These are phyloP conservation scores for Thecocarcelia acutangulata DNA, from an alignment of 2,888 invertebrate species.

Conservation along the genomic window DNA sequence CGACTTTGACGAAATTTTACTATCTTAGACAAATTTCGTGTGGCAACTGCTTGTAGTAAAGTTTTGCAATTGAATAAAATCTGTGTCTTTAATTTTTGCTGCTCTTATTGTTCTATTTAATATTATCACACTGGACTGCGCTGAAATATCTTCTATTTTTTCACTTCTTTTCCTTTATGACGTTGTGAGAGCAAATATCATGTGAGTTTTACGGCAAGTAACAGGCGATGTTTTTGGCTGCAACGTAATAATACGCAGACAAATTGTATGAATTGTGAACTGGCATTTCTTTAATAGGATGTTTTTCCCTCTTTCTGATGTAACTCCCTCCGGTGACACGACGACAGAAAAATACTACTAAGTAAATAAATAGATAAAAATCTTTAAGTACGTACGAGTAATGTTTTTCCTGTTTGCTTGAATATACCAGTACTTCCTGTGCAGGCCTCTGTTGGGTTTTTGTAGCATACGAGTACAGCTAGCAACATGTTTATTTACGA, in stretches of 20 bases:
- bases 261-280: slow-evolving; percentile 42
- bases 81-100: too few species aligned
- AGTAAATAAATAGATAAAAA: slow-evolving; percentile 11
- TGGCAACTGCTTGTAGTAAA: too few species aligned
- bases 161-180: not conserved
- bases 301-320: not conserved
- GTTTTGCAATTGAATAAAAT: too few species aligned
- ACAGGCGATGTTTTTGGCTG: not conserved
- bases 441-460: not conserved
- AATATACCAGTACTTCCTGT: not conserved
- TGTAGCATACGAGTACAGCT: not conserved
- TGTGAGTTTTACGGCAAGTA: not conserved
- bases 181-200: not conserved
- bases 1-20: too few species aligned
- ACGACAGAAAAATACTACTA: not conserved
- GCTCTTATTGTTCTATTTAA: too few species aligned
- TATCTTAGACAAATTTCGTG: too few species aligned
- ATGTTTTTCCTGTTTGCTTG: not conserved
- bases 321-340: not conserved
- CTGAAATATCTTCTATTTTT: too few species aligned
- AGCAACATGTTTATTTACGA: slow-evolving; percentile 30
- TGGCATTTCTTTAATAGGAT: slow-evolving; percentile 14
- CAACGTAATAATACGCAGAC: slow-evolving; percentile 33
- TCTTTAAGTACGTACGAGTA: not conserved
- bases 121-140: too few species aligned